These are phyloP conservation scores for Metallyticus violacea DNA, from an alignment of 2,888 invertebrate species.

Conservation along the genomic window DNA sequence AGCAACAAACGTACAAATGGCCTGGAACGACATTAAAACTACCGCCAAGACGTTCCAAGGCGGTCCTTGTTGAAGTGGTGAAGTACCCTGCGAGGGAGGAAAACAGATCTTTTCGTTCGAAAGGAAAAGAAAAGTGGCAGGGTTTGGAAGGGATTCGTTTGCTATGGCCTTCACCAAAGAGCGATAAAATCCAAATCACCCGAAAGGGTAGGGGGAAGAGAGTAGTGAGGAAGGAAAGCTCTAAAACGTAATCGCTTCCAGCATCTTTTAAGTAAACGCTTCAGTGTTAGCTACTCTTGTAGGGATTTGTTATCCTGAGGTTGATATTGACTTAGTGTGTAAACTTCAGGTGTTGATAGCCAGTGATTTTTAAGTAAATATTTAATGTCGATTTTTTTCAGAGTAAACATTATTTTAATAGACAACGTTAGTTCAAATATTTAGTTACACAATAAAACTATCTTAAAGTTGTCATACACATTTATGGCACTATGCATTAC, in stretches of 20 bases:
- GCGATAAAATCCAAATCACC: constrained; percentile 31
- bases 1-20: constrained; percentile 49
- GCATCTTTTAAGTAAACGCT: neutral
- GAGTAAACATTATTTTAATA: too few relatives aligned
- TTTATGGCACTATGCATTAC: too few relatives aligned
- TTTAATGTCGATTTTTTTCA: too few relatives aligned
- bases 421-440: too few relatives aligned
- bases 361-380: too few relatives aligned
- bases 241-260: constrained; percentile 3
- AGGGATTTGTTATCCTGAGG: neutral
- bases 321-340: neutral
- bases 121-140: neutral
- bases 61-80: neutral
- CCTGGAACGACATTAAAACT: constrained; percentile 48
- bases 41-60: constrained; percentile 39
- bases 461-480: too few relatives aligned
- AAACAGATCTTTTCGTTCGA: neutral
- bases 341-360: neutral
- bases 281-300: neutral
- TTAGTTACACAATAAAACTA: too few relatives aligned
- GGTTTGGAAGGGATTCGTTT: neutral
- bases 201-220: neutral
- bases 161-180: constrained; percentile 17
- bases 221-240: neutral
- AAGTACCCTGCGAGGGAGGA: too few relatives aligned